Base-by-base conservation (phyloP, 2,113 vertebrate species). In the Pseudorasbora parva region DNA sequence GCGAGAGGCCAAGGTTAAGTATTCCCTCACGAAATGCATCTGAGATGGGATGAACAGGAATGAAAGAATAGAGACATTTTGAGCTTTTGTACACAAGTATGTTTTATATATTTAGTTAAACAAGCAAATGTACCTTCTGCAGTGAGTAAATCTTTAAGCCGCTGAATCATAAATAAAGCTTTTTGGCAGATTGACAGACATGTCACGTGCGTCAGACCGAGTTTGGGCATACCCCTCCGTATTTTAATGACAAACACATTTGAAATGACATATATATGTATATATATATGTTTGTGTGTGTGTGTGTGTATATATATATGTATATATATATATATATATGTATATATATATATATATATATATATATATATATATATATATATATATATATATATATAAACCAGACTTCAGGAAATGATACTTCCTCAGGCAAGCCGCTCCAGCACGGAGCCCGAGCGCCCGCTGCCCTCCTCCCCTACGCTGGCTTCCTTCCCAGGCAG, bases 401-500 rank as follows among this genome's bases (percentile, higher is more conserved):
- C 85, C 69, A 85, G 87, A 73, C 81, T 71, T 85, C 64, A 86
- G 85, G 76, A 87, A 84, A 82, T 80, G 54, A 86, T 81, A 78
- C 69, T 84, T 87, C 74, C 87, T 69, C 25, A 78, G 80, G 84
- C 86, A 62, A 84, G 71, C 59, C 75, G 68, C 81, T 85, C 82
- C 81, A 66, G 81, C 43, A 64, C 45, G 62, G 78, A 83, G 49
- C 64, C 86, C 64, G 45, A 83, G 83, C 82, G 30, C 85, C 83
- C 69, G 49, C 17, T 66, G 57, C 47, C 33, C 64, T 69, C 17
- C 64, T 66, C 59, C 59, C 77, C 66, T 82, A 4, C 10, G 11
- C 47, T 86, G 86, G 88, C 84, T 76, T 25, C 37, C 27, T 72
- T 88, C 86, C 88, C 86, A 89, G 86, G 75, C 83, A 83, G 62